These are phyloP conservation scores for Myathropa florea DNA, from an alignment of 2,888 invertebrate species.

Conservation along the genomic window DNA sequence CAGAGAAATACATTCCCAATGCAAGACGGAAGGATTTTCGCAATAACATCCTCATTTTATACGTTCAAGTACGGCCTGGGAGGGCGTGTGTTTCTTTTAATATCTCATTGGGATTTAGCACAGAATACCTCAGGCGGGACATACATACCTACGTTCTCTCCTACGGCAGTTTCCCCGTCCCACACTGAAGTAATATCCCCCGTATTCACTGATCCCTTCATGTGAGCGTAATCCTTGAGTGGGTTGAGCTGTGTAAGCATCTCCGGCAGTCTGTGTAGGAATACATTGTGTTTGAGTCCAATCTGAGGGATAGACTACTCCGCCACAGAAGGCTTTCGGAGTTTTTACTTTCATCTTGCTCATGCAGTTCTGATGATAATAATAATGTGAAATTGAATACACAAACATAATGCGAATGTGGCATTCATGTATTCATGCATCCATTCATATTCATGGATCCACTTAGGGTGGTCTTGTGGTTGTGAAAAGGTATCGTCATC, in stretches of 20 bases:
- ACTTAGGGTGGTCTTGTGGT: conserved; percentile 30
- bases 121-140: background rate
- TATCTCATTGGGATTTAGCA: conserved; percentile 20
- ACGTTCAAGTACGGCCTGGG: background rate
- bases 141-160: background rate
- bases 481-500: background rate
- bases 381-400: conserved; percentile 53
- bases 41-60: conserved; percentile 12
- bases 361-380: conserved; percentile 30
- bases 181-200: background rate
- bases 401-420: conserved; percentile 48
- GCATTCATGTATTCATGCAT: conserved; percentile 50
- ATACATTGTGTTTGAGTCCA: conserved; percentile 43
- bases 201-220: conserved; percentile 37
- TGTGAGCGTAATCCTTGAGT: conserved; percentile 32
- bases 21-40: background rate
- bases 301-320: conserved; percentile 20
- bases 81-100: conserved; percentile 37
- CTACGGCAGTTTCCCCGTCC: conserved; percentile 1
- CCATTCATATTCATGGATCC: conserved; percentile 52
- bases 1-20: background rate
- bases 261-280: background rate
- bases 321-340: conserved; percentile 20
- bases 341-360: background rate
- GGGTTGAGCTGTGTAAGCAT: conserved; percentile 24